Percentiles rank a stretch among this genome's conserved stretches.
Conservation (phyloP, 2,888 invertebrate species). For the Tanytarsus gracilentus region DNA sequence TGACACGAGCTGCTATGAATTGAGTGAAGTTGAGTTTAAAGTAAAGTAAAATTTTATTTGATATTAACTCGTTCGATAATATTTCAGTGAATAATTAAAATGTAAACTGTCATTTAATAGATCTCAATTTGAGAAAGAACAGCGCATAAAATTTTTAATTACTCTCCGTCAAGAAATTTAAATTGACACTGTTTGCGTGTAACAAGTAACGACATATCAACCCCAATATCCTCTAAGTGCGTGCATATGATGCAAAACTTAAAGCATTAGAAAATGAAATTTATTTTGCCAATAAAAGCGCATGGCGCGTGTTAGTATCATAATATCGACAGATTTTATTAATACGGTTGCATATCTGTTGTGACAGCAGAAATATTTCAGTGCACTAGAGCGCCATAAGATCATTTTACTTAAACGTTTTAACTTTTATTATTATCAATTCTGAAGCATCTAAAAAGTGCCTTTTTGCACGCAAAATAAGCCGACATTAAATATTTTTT, state of each 20-base stretch:
- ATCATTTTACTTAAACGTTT: not conserved
- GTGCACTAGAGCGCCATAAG: constrained; percentile 6
- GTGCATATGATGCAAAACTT: constrained; percentile 4
- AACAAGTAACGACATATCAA: not conserved
- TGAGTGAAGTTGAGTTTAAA: too few relatives aligned
- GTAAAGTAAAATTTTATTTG: not conserved
- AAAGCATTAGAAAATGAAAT: not conserved
- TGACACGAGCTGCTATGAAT: too few relatives aligned
- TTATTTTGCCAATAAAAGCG: not conserved
- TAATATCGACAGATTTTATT: not conserved
- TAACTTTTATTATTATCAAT: not conserved
- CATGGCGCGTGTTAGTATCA: not conserved
- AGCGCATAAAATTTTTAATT: not conserved
- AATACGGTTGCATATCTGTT: constrained; percentile 16
- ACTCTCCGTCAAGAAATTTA: not conserved
- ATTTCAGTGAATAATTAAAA: not conserved
- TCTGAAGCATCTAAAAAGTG: not conserved
- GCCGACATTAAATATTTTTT: too few relatives aligned
- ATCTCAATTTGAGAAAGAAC: not conserved
- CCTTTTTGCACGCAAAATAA: too few relatives aligned
- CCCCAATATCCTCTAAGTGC: not conserved
- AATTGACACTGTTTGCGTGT: not conserved
- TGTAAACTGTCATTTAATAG: not conserved
- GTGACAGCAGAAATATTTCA: not conserved
- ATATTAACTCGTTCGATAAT: not conserved